Base-by-base conservation (phyloP, 2,113 vertebrate genomes). In the Tretioscincus oriximinensis region DNA sequence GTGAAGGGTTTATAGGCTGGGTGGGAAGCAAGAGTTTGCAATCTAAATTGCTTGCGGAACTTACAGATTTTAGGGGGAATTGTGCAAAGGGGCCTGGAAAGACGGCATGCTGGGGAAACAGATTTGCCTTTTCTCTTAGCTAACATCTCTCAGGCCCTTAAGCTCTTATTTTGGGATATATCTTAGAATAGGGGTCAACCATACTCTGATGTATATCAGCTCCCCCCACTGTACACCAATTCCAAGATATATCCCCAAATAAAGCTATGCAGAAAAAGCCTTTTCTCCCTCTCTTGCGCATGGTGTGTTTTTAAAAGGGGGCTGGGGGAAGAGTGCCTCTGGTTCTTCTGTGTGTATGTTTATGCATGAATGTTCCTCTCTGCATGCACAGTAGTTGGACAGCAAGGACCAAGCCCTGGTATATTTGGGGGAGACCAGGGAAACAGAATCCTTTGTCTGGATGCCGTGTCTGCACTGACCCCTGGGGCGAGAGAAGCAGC, bases 401-500 rank as follows among this genome's bases (percentile, higher is more conserved):
- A 41, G 58, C 21, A n/a, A 18, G 31, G 24, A 35, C 24, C 2
- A 2, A 67, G 31, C 72, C 3, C 22, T 24, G 73, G 22, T 47
- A 11, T 29, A 61, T 76, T 45, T 67, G 51, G 73, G 80, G 65
- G 65, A 51, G 24, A 45, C 65, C 35, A 41, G 69, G 41, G 61
- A 76, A 69, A 35, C 73, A 22, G 54, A n/a, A 54, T 20, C 66
- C 73, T 82, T 82, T 82, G 80, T 82, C 49, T 70, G 73, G 68
- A 58, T 35, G 80, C 80, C 66, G 79, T 31, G 70, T 67, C 79
- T 81, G 61, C 71, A 29, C 24, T 76, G 80, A 69, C 80, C 73
- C 80, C 80, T 76, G 80, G 73, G 80, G 80, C 66, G 41, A 49
- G 73, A 70, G 66, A 31, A 82, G 80, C 80, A 76, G 80, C 77